Evolutionary conservation across 2,888 invertebrate species (phyloP).

Genomic region (Parasteatoda lunata): DNA sequence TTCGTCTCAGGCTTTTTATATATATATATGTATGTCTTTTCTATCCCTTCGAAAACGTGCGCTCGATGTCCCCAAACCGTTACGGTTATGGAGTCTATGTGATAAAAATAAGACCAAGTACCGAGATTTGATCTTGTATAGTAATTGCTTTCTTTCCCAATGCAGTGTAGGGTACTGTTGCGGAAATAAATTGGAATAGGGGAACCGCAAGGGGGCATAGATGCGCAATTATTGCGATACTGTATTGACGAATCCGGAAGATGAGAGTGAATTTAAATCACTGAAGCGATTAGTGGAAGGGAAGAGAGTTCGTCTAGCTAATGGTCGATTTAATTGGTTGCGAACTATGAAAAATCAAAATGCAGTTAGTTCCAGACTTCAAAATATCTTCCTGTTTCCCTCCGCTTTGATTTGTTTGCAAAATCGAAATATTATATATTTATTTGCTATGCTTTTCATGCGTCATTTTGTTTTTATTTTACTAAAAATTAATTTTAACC

Average conservation of each 20-base stretch:
- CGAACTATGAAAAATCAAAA: neutral
- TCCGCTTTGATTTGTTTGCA: neutral
- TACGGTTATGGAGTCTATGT: slow-evolving; percentile 29
- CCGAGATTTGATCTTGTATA: slow-evolving; percentile 1
- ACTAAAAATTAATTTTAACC: too few relatives aligned
- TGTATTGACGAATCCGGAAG: neutral
- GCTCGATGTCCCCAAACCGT: slow-evolving; percentile 1
- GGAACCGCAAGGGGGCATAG: neutral
- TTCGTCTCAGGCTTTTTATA: neutral
- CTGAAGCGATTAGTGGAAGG: neutral
- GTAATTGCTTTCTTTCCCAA: neutral
- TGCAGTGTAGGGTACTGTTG: neutral
- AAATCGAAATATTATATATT: too few relatives aligned
- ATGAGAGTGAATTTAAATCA: neutral
- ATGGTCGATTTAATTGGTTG: neutral
- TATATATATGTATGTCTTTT: neutral
- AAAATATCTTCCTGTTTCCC: neutral
- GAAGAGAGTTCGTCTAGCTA: neutral
- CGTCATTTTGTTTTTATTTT: too few relatives aligned
- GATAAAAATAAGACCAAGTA: slow-evolving; percentile 30
- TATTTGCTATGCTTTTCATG: too few relatives aligned
- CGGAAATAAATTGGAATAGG: neutral
- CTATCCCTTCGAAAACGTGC: neutral
- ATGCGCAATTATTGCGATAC: neutral
- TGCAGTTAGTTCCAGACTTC: neutral